Conservation (phyloP, 2,797 vertebrate genomes). For the Gambusia yucatana region DNA sequence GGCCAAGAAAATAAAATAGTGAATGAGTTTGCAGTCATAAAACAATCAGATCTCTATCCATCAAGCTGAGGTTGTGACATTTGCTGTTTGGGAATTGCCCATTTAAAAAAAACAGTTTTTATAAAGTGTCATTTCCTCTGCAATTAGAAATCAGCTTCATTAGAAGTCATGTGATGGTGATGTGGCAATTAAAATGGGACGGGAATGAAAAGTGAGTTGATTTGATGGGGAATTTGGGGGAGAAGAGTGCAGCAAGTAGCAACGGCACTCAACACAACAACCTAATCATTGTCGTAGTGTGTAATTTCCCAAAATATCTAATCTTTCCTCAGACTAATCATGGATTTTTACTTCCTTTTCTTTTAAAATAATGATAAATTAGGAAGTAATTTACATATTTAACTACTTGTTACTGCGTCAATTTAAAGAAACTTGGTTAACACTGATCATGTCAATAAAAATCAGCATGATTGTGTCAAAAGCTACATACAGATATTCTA, state of each 20-base stretch:
- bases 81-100: constrained; percentile 70
- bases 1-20: constrained; percentile 39
- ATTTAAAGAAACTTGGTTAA: background rate
- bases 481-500: background rate
- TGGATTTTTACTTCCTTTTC: constrained; percentile 18
- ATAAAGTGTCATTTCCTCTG: constrained; percentile 72
- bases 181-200: constrained; percentile 68
- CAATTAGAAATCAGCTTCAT: constrained; percentile 82
- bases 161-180: constrained; percentile 72
- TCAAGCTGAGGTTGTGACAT: constrained; percentile 75
- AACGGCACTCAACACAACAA: constrained; percentile 45
- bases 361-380: constrained; percentile 19
- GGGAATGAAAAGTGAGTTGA: constrained; percentile 32
- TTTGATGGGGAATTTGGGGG: constrained; percentile 6
- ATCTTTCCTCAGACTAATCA: constrained; percentile 36
- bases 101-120: constrained; percentile 79
- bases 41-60: constrained; percentile 59
- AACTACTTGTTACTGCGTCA: background rate
- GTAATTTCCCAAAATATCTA: constrained; percentile 40
- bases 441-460: constrained; percentile 3
- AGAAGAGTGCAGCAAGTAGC: constrained; percentile 17
- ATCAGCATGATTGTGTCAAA: constrained; percentile 19
- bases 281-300: constrained; percentile 32
- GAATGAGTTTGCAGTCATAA: constrained; percentile 66
- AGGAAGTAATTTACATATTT: constrained; percentile 1